These are phyloP conservation scores for Cepphus grylle DNA, from an alignment of 2,113 vertebrate species.

Conservation along the genomic window DNA sequence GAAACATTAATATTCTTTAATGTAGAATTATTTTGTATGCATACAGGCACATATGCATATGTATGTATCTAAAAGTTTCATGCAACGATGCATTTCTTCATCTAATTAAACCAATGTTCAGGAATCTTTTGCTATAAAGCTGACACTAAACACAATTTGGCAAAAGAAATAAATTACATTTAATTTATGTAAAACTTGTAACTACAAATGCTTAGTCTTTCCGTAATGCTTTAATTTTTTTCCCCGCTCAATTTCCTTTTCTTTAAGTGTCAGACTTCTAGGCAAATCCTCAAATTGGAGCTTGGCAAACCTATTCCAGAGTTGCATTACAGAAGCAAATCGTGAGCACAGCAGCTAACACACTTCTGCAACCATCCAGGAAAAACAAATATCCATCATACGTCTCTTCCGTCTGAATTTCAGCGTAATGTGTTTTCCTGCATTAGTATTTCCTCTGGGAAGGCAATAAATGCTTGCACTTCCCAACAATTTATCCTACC, in stretches of 20 bases:
- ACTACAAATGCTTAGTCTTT: background rate
- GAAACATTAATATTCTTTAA: background rate
- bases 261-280: background rate
- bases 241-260: background rate
- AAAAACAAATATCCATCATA: conserved; percentile 1
- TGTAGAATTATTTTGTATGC: background rate
- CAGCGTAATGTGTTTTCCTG: background rate
- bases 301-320: background rate
- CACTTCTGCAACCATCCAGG: background rate
- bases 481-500: background rate
- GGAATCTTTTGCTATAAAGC: background rate
- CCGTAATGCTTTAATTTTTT: background rate
- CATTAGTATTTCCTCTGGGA: conserved; percentile 11
- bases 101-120: background rate
- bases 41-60: background rate
- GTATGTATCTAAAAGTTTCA: background rate
- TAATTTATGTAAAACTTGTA: background rate
- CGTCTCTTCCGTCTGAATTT: background rate
- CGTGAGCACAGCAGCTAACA: background rate
- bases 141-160: background rate
- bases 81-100: background rate
- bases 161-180: background rate
- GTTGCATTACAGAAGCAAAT: background rate
- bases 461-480: background rate
- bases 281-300: background rate